A percentile compares a stretch with the other conserved stretches of the same genome.
Conservation (phyloP, 2,888 invertebrate species). For the Drosophila dives region DNA sequence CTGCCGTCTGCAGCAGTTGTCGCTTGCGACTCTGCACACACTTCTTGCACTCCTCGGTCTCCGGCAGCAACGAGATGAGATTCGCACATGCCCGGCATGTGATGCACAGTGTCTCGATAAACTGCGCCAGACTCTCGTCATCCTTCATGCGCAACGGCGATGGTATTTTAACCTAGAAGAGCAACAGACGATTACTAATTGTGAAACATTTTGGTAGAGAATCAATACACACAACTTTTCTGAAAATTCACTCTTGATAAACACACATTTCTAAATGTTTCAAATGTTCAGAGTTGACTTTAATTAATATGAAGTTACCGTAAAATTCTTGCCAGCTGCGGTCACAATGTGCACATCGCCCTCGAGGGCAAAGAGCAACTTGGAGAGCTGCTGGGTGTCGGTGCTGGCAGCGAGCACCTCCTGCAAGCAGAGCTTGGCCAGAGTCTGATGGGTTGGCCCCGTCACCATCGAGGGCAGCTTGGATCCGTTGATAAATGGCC, state of each 20-base stretch:
- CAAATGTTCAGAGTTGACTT: not conserved
- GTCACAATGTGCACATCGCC: slow-evolving; percentile 85
- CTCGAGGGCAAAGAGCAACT: slow-evolving; percentile 83
- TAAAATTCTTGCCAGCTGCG: slow-evolving; percentile 85
- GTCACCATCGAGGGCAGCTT: slow-evolving; percentile 86
- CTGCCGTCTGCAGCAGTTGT: slow-evolving; percentile 66
- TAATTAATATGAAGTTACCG: slow-evolving; percentile 67
- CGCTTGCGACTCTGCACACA: slow-evolving; percentile 82
- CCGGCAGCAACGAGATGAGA: slow-evolving; percentile 84
- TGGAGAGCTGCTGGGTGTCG: slow-evolving; percentile 84
- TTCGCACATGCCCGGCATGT: slow-evolving; percentile 85
- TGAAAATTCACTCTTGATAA: not conserved
- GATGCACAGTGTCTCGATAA: slow-evolving; percentile 83
- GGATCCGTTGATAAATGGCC: slow-evolving; percentile 85
- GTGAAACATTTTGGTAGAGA: not conserved
- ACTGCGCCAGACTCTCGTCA: slow-evolving; percentile 83
- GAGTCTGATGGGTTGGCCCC: slow-evolving; percentile 85
- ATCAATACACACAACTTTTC: not conserved
- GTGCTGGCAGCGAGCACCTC: slow-evolving; percentile 85
- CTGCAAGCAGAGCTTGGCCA: slow-evolving; percentile 84
- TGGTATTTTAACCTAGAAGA: slow-evolving; percentile 84
- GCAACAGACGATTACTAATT: not conserved
- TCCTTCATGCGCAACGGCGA: slow-evolving; percentile 83
- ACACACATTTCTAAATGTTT: too few species aligned
- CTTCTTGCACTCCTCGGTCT: slow-evolving; percentile 85